Evolutionary conservation across 1,140 invertebrate genomes (phyloP).

Genomic region (Radopholus similis): DNA sequence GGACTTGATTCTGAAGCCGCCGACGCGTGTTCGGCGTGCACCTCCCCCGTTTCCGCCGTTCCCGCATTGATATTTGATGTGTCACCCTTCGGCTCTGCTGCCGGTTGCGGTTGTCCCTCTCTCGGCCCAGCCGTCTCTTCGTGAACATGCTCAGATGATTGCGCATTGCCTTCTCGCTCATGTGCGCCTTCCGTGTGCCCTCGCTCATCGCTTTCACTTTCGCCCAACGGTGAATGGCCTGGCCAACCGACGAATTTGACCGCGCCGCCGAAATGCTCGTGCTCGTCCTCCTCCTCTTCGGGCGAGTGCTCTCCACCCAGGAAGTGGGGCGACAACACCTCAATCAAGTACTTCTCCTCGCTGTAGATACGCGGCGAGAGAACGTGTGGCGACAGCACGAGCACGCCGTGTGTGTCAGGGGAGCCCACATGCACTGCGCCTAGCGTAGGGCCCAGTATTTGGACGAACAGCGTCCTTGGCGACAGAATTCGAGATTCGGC

Average conservation of each 20-base stretch:
- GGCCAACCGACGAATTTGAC: slow-evolving; percentile 17
- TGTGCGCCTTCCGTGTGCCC: neutral
- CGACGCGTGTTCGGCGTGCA: neutral
- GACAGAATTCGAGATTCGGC: slow-evolving; percentile 26
- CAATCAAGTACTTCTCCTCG: slow-evolving; percentile 25
- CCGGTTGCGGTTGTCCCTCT: neutral
- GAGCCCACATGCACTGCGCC: slow-evolving; percentile 14
- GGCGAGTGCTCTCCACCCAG: slow-evolving; percentile 15
- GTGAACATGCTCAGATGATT: neutral
- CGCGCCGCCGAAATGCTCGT: slow-evolving; percentile 13
- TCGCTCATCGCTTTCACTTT: neutral
- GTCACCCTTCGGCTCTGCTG: no score
- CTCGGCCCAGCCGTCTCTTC: neutral
- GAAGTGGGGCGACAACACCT: slow-evolving; percentile 24
- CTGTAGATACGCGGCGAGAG: slow-evolving; percentile 28
- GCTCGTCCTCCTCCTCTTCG: slow-evolving; percentile 4
- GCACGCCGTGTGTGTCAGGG: slow-evolving; percentile 16
- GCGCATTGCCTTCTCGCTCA: neutral
- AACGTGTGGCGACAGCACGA: slow-evolving; percentile 26
- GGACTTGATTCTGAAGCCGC: no score
- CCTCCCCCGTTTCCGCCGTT: neutral
- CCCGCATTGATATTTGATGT: no score
- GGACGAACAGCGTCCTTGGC: slow-evolving; percentile 35
- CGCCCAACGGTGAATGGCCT: neutral
- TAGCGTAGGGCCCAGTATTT: slow-evolving; percentile 31